Base-by-base conservation (phyloP, 2,797 vertebrate genomes). In the Delichon dasypus region DNA sequence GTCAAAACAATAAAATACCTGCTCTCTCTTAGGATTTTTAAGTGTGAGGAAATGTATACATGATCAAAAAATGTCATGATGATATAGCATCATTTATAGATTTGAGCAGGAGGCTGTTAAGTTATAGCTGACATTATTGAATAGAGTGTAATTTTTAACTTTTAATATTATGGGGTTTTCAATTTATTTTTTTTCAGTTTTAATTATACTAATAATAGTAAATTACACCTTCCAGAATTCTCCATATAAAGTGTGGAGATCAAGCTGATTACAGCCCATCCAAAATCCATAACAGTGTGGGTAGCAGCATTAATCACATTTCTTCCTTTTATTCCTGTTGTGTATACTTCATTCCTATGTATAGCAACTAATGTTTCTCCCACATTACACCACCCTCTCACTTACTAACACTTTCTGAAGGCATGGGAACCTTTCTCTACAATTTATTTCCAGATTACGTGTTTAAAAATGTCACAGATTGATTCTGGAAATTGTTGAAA, bases 291-390 rank as follows among this genome's bases (percentile, higher is more conserved):
- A 84, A 50, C 48, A 73, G 27, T 58, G 85, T 85, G 62, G 80
- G 70, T 32, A 91, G 70, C 38, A 86, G 25, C 40, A 93, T 4
- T 73, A 67, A 92, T 93, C 83, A 80, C 62, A 90, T 67, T 90
- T 61, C 44, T 51, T 83, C 54, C 34, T 90, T 75, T 85, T 78
- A 85, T 81, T 93, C 79, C 88, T 91, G 30, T 77, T 91, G 67
- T 54, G 30, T 50, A 88, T 74, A 60, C 45, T 82, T 88, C 79
- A 71, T 76, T 94, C 72, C 87, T 92, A 83, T 92, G 83, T 87
- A 92, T 87, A 97, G 91, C 50, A 90, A 81, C 90, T 88, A 88
- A 85, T 90, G 26, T 54, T 82, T 91, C 89, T 93, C 75, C 91
- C 89, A 95, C 91, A 60, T 94, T 84, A 87, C 83, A 84, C 78